Evolutionary conservation across 1,140 invertebrate genomes (phyloP).

Genomic region (Drosophila sturtevanti): DNA sequence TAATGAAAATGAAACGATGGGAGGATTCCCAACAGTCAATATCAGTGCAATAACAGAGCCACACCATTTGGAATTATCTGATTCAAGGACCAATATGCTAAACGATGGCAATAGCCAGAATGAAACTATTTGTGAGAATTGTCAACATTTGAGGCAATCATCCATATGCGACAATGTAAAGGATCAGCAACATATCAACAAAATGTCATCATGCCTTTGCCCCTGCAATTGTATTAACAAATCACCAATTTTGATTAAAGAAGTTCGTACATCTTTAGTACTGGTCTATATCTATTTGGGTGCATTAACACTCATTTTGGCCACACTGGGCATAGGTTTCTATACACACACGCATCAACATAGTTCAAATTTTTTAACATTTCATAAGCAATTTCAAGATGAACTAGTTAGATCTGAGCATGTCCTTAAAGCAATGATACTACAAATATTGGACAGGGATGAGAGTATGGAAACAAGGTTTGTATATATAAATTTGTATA

Average conservation of each 20-base stretch:
- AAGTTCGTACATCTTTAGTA: constrained; percentile 40
- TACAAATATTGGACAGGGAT: constrained; percentile 44
- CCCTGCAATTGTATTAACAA: constrained; percentile 36
- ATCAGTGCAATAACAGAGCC: neutral
- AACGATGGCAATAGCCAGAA: constrained; percentile 20
- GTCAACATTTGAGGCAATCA: constrained; percentile 25
- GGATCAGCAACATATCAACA: neutral
- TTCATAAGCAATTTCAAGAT: constrained; percentile 46
- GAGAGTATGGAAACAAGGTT: constrained; percentile 29
- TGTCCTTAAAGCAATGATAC: constrained; percentile 42
- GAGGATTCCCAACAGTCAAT: neutral
- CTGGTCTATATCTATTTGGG: constrained; percentile 73
- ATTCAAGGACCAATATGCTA: constrained; percentile 37
- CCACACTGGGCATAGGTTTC: constrained; percentile 67
- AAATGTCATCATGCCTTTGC: constrained; percentile 15
- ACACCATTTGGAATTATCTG: constrained; percentile 24
- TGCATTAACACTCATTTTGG: constrained; percentile 65
- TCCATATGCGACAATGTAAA: neutral
- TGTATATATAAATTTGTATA: neutral
- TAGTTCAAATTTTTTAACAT: constrained; percentile 14
- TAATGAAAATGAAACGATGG: neutral
- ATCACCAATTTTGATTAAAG: neutral
- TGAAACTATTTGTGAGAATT: constrained; percentile 24
- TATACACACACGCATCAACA: constrained; percentile 57
- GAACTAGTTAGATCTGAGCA: constrained; percentile 57